These are phyloP conservation scores for zebrafish (Danio rerio) DNA, from an alignment of 2,113 vertebrate genomes.

Conservation along the genomic window GRCz12tu NC_133197.1:12572501-12573000, in stretches of 20 bases:
- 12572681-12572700: constrained; percentile 90
- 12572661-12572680: background rate
- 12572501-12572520: background rate
- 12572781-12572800: constrained; percentile 92
- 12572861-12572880: background rate
- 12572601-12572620: background rate
- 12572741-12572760: constrained; percentile 85
- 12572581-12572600: too few relatives aligned
- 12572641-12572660: too few relatives aligned
- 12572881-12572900: background rate
- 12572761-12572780: constrained; percentile 87
- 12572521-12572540: background rate
- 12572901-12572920: constrained; percentile 24
- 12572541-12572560: background rate
- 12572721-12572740: constrained; percentile 85
- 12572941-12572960: constrained; percentile 30
- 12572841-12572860: background rate
- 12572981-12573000: background rate
- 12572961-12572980: constrained; percentile 38
- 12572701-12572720: constrained; percentile 89
- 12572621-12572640: background rate
- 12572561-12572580: too few relatives aligned
- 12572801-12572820: constrained; percentile 75
- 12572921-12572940: constrained; percentile 40
- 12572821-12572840: background rate